Base-by-base conservation (phyloP, 2,797 vertebrate species). In the Muraenolepis orangiensis region DNA sequence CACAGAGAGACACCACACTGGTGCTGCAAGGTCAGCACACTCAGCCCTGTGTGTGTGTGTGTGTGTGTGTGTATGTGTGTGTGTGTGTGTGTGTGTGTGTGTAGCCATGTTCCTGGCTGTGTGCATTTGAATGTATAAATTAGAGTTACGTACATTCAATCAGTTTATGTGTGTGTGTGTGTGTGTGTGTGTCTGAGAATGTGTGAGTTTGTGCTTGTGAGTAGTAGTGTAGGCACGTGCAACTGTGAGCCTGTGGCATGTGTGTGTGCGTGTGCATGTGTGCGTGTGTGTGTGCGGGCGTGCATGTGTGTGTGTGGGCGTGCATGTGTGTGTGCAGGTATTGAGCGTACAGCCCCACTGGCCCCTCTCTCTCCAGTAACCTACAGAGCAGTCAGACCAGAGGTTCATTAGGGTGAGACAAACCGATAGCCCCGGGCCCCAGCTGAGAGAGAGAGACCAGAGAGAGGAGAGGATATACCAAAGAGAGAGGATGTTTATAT, bases 321-420 rank as follows among this genome's bases (percentile, higher is more conserved):
- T 16, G 40, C 16, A 14, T 42, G 40, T 42, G 40, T 16, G 40
- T 42, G 40, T 42, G 40, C 40, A 2, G 3, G 40, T 71, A 84
- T 86, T 1, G 80, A 87, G 80, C 68, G 6, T 4, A 31, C n/a
- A 23, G 31, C 8, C 13, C 28, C 11, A 42, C 75, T 82, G 83
- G 85, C 77, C 81, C 74, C 73, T 78, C 73, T 78, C 81, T 81
- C 78, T 82, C 79, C 30, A 1, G 72, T 84, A 84, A 86, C 84
- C 86, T 80, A 78, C 34, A 74, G 80, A 73, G 26, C 71, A 76
- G 69, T 2, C 34, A 6, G 72, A 76, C 2, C 20, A 6, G 20
- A 11, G 42, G 61, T 70, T 38, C 61, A 78, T 76, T 87, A 80
- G 78, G 81, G 80, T 76, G 69, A 80, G 71, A 28, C 12, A 61